Evolutionary conservation across 1,140 invertebrate genomes (phyloP).

Genomic region (Aphelenchoides besseyi): DNA sequence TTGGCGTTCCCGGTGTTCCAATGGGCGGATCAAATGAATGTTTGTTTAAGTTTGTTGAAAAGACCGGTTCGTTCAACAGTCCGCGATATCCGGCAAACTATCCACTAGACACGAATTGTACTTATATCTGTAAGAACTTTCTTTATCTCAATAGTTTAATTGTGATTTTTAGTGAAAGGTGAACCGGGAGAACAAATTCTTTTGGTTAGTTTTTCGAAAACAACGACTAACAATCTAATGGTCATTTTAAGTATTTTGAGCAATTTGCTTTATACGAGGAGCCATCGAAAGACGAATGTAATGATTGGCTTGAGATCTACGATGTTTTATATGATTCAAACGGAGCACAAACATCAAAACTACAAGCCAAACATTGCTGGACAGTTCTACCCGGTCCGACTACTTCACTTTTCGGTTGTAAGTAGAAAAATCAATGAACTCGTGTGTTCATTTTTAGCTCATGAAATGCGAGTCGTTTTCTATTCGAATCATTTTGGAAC

Average conservation of each 20-base stretch:
- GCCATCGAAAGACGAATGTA: conserved; percentile 46
- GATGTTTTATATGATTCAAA: conserved; percentile 51
- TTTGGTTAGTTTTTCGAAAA: not conserved
- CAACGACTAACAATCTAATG: conserved; percentile 29
- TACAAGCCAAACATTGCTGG: conserved; percentile 58
- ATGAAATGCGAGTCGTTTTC: conserved; percentile 61
- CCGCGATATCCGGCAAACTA: conserved; percentile 59
- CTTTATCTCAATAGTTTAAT: not conserved
- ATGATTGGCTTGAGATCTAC: conserved; percentile 59
- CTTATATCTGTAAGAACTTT: not conserved
- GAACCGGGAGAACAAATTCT: not conserved
- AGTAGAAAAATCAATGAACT: not conserved
- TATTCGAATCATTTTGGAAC: conserved; percentile 54
- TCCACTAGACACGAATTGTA: conserved; percentile 23
- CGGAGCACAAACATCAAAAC: conserved; percentile 42
- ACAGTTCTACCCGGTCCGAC: conserved; percentile 56
- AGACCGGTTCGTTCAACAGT: conserved; percentile 56
- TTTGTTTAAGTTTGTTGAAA: conserved; percentile 48
- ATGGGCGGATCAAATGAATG: conserved; percentile 59
- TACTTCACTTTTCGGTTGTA: conserved; percentile 30
- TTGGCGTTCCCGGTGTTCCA: conserved; percentile 57
- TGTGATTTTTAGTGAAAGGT: not conserved
- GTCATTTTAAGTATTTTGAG: conserved; percentile 59
- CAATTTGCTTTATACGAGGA: conserved; percentile 60
- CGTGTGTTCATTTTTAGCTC: conserved; percentile 15